These are phyloP conservation scores for Anguilla rostrata DNA, from an alignment of 2,113 vertebrate genomes.

Conservation along the genomic window DNA sequence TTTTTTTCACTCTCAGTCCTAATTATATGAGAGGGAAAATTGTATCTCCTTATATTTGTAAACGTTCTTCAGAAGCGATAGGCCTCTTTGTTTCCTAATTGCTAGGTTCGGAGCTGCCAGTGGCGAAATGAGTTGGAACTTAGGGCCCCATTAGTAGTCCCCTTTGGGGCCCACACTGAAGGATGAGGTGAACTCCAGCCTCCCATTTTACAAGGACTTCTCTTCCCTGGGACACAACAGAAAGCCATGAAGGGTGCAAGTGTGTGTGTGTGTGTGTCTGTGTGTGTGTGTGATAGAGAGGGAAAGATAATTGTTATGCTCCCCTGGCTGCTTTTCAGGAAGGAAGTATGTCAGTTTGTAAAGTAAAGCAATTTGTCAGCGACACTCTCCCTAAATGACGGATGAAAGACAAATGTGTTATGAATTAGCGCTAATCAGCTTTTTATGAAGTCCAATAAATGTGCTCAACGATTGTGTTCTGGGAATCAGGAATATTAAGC, in stretches of 20 bases:
- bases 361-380: background rate
- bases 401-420: background rate
- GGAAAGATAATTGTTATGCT: background rate
- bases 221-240: background rate
- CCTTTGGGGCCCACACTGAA: background rate
- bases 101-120: background rate
- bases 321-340: background rate
- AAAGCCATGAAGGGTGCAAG: background rate
- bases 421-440: background rate
- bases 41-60: background rate
- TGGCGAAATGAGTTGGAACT: background rate
- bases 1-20: background rate
- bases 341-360: background rate
- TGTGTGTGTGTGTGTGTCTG: background rate
- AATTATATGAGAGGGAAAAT: slow-evolving; percentile 8
- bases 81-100: slow-evolving; percentile 7
- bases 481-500: background rate
- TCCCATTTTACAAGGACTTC: background rate
- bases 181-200: background rate
- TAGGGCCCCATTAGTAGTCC: too few relatives aligned
- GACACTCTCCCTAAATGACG: background rate
- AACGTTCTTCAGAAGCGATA: background rate
- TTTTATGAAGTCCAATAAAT: background rate
- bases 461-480: background rate
- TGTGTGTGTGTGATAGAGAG: too few relatives aligned